phyloP scores from a whole-genome alignment of 2,113 vertebrate genomes.

The Ancistrus triradiatus region DNA sequence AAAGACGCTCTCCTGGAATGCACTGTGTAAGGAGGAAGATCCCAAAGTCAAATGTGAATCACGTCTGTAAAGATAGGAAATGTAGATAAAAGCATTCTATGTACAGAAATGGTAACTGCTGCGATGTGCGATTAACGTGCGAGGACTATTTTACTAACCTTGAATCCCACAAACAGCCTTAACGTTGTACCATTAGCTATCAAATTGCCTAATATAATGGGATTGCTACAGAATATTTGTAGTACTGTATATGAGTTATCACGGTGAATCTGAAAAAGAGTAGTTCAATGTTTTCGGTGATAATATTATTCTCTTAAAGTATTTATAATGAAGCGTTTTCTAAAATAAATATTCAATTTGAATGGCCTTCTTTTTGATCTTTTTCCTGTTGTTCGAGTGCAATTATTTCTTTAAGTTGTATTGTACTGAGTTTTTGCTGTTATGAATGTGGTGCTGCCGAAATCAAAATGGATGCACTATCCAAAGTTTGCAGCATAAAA shows the following conservation, averaged over 20 bases:
- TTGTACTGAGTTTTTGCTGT: too few relatives aligned
- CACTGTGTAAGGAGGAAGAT: constrained; percentile 27
- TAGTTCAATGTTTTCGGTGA: not conserved
- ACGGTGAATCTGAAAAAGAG: constrained; percentile 12
- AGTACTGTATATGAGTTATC: constrained; percentile 22
- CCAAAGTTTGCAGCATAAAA: too few relatives aligned
- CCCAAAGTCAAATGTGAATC: constrained; percentile 32
- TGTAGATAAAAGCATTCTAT: too few relatives aligned
- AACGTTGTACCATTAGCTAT: constrained; percentile 7
- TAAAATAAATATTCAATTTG: constrained; percentile 36
- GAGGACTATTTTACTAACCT: constrained; percentile 10
- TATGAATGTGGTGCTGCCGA: too few relatives aligned
- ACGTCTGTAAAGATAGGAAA: constrained; percentile 15
- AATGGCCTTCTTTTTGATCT: too few relatives aligned
- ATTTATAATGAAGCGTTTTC: constrained; percentile 32
- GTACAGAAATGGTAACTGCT: constrained; percentile 27
- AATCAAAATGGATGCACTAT: too few relatives aligned
- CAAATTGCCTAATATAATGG: constrained; percentile 27
- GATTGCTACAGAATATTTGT: constrained; percentile 26
- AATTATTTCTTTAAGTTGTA: too few relatives aligned
- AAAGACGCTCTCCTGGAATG: constrained; percentile 25
- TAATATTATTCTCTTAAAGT: constrained; percentile 17
- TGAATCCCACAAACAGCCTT: constrained; percentile 7
- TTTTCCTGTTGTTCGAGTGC: too few relatives aligned
- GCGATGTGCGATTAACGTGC: constrained; percentile 11